Evolutionary conservation across 1,140 invertebrate genomes (phyloP).

Genomic region (Papilio aristodemus): DNA sequence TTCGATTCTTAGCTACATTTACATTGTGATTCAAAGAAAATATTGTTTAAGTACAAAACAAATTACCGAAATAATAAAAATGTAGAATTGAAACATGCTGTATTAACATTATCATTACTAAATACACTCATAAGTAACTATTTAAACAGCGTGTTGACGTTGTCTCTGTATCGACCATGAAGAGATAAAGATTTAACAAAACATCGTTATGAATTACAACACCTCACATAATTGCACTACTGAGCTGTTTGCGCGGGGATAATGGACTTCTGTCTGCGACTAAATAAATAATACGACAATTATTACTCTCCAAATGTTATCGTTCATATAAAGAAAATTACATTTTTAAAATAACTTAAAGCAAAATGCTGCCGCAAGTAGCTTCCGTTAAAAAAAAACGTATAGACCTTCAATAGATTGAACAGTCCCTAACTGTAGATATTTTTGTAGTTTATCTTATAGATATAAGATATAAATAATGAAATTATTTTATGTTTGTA

Average conservation of each 20-base stretch:
- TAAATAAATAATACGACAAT: slow-evolving; percentile 33
- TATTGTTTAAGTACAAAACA: no score
- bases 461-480: no score
- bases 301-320: background rate
- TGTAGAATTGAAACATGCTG: slow-evolving; percentile 37
- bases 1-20: no score
- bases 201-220: slow-evolving; percentile 40
- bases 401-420: no score
- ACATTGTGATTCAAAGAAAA: no score
- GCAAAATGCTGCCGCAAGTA: background rate
- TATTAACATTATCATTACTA: slow-evolving; percentile 49
- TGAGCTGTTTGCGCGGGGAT: slow-evolving; percentile 7
- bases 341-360: background rate
- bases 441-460: no score
- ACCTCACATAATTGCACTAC: slow-evolving; percentile 37
- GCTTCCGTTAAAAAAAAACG: no score
- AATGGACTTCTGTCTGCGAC: slow-evolving; percentile 10
- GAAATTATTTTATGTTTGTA: no score
- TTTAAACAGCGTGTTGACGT: slow-evolving; percentile 52
- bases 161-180: slow-evolving; percentile 52
- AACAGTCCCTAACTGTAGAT: no score
- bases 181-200: slow-evolving; percentile 47
- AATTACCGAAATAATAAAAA: no score
- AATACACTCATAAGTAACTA: slow-evolving; percentile 51
- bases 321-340: background rate